Percentiles rank a stretch among this genome's conserved stretches.
Evolutionary conservation across 2,113 vertebrate species (phyloP).

Genomic region (Columba janthina): DNA sequence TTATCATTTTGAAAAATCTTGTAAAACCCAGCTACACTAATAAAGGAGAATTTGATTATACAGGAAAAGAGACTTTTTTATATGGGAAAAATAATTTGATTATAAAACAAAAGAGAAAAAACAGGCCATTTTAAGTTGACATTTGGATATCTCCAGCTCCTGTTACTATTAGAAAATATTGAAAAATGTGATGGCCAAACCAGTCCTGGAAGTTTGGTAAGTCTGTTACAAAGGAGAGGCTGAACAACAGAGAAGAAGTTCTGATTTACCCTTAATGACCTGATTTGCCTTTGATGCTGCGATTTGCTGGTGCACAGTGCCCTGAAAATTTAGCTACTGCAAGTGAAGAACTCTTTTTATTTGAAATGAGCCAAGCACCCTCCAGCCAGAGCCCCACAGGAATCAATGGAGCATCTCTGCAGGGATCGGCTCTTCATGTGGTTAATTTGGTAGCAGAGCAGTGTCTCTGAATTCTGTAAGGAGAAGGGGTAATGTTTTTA

Average conservation of each 20-base stretch:
- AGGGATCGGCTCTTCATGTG: not conserved
- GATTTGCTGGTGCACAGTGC: not conserved
- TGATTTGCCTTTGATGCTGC: not conserved
- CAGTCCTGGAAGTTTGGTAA: not conserved
- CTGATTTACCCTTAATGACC: not conserved
- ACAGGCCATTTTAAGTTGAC: not conserved
- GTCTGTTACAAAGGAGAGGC: not conserved
- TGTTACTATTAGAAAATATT: not conserved
- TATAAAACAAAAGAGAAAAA: not conserved
- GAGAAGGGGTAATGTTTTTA: no score
- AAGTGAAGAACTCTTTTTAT: not conserved
- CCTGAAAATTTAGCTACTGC: not conserved
- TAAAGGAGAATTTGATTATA: not conserved
- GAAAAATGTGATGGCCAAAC: not conserved
- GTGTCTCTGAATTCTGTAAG: not conserved
- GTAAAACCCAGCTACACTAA: not conserved
- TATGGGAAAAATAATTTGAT: not conserved
- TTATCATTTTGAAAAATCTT: not conserved
- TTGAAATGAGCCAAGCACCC: not conserved
- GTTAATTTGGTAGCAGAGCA: not conserved
- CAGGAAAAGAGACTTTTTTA: not conserved
- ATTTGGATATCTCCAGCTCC: not conserved
- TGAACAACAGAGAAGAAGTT: not conserved
- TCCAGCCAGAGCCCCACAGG: not conserved
- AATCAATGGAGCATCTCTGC: not conserved